phyloP scores from a whole-genome alignment of 2,113 vertebrate genomes.

The Cyrtonyx montezumae region DNA sequence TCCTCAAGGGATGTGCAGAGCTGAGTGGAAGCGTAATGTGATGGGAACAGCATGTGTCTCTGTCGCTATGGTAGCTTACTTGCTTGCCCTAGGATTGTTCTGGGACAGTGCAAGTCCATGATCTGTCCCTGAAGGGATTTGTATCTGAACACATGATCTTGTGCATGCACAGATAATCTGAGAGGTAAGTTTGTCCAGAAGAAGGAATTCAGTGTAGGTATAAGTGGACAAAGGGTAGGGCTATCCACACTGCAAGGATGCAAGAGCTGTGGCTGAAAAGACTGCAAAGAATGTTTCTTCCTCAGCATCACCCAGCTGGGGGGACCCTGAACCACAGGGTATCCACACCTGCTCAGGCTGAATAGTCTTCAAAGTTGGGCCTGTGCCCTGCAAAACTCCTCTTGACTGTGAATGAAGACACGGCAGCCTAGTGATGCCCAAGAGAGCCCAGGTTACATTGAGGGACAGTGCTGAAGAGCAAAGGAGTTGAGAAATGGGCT shows the following conservation, averaged over 20 bases:
- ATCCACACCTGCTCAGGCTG: not conserved
- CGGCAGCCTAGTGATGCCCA: not conserved
- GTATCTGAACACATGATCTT: not conserved
- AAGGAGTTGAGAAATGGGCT: not conserved
- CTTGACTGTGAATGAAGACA: not conserved
- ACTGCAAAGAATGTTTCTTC: not conserved
- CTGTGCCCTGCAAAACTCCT: not conserved
- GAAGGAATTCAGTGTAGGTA: not conserved
- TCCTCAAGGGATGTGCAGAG: not conserved
- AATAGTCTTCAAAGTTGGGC: not conserved
- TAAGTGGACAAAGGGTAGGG: not conserved
- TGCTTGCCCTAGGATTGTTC: not conserved
- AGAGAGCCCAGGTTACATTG: not conserved
- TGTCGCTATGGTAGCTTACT: accelerated
- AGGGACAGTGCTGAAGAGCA: not conserved
- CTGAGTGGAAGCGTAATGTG: not conserved
- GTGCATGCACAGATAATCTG: not conserved
- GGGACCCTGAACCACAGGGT: not conserved
- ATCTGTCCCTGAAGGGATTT: not conserved
- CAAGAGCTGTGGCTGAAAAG: not conserved
- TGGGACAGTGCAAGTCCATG: not conserved
- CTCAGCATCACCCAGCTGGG: not conserved
- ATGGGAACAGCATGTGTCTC: not conserved
- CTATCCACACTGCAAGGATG: not conserved
- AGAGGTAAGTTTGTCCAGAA: not conserved